Conservation (phyloP, 2,113 vertebrate species). For the Danionella cerebrum region DNA sequence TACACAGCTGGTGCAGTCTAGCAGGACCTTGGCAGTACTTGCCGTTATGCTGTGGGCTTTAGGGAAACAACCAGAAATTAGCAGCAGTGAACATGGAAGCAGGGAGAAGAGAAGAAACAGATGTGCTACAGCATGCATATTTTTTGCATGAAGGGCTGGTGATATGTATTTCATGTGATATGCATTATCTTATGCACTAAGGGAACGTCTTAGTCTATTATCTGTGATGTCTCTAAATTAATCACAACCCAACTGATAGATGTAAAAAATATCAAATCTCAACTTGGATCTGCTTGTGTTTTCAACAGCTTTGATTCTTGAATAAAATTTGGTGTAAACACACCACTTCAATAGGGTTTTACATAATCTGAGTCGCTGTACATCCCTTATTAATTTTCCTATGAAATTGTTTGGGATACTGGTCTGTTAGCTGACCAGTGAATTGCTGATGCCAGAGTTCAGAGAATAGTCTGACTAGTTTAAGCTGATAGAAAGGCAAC, state of each 20-base stretch:
- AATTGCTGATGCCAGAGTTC: too few species aligned
- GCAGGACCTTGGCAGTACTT: slow-evolving; percentile 82
- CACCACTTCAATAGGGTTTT: neutral
- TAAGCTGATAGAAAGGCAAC: too few species aligned
- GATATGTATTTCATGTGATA: slow-evolving; percentile 4
- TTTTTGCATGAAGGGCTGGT: neutral
- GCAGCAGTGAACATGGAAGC: neutral
- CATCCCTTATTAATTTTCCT: too few species aligned
- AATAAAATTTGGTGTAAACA: neutral
- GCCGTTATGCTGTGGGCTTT: slow-evolving; percentile 87
- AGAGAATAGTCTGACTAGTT: too few species aligned
- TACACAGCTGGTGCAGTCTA: slow-evolving; percentile 85
- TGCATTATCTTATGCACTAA: slow-evolving; percentile 2
- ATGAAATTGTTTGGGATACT: neutral
- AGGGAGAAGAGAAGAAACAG: neutral
- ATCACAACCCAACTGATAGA: slow-evolving; percentile 4
- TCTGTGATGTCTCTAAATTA: neutral
- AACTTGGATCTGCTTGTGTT: neutral
- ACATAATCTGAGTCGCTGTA: neutral
- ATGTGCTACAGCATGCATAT: slow-evolving; percentile 3
- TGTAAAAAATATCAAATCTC: slow-evolving; percentile 6
- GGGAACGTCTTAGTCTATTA: neutral
- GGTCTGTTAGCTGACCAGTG: too few species aligned
- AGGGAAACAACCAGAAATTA: slow-evolving; percentile 5
- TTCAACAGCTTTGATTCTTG: slow-evolving; percentile 6